These are phyloP conservation scores for Cervus canadensis DNA, from an alignment of 2,113 vertebrate species.

Conservation along the genomic window DNA sequence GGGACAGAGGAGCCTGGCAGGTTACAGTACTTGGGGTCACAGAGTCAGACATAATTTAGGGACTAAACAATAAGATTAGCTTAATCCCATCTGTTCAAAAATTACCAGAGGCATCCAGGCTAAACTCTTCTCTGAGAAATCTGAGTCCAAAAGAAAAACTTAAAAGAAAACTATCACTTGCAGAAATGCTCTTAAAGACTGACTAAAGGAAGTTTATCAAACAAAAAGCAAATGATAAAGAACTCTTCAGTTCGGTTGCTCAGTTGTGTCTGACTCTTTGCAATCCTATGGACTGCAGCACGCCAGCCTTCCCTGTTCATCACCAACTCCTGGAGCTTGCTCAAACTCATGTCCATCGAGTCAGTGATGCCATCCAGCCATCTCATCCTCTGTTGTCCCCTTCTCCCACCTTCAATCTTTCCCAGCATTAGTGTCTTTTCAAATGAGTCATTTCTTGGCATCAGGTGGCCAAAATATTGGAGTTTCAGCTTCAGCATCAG, in stretches of 20 bases:
- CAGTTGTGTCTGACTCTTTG: background rate
- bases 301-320: background rate
- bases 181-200: background rate
- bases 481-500: background rate
- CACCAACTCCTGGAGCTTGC: background rate
- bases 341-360: background rate
- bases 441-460: background rate
- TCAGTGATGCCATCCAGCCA: background rate
- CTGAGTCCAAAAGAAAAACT: background rate
- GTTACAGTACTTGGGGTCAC: background rate
- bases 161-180: background rate
- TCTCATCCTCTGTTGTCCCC: background rate
- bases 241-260: background rate
- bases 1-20: background rate
- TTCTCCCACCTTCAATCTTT: rapidly evolving
- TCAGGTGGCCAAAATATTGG: background rate
- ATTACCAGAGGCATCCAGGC: background rate
- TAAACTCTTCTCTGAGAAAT: background rate
- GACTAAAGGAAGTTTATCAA: background rate
- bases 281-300: background rate
- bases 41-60: background rate
- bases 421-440: background rate
- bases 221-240: background rate
- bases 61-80: rapidly evolving
- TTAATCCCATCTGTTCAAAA: background rate